Base-by-base conservation (phyloP, 2,797 vertebrate genomes). In the Acropternis orthonyx region DNA sequence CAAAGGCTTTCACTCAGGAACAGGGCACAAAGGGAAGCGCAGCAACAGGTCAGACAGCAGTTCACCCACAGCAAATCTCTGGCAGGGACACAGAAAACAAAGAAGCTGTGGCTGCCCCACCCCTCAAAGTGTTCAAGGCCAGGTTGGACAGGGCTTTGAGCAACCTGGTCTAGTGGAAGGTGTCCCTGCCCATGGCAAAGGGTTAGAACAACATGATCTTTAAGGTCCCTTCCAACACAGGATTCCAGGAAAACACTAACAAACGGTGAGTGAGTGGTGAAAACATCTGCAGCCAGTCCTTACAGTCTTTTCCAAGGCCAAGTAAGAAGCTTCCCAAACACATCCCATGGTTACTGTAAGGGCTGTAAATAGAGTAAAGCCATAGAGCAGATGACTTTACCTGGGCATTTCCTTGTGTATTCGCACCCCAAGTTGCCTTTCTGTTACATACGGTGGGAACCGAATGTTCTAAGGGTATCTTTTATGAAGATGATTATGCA, bases 331-430 rank as follows among this genome's bases (percentile, higher is more conserved):
- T n/a, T 44, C 43, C 67, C 74, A 54, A 71, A 52, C 27, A 26
- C 10, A 7, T 3, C 7, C 63, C 49, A 3, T 1, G 23, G 49
- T 18, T 61, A 7, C 65, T 15, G 6, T 3, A 23, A 36, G 37
- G 51, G 15, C 6, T 71, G 39, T 12, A 36, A 73, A 27, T 12
- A 46, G 3, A 46, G 16, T 4, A 28, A 67, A 77, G 21, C 6
- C 34, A n/a, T 0, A 12, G 14, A 74, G 67, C 22, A 58, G 26
- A 30, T 30, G 12, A 49, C 19, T 71, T 48, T 0, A 81, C 12
- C 12, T 26, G n/a, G 13, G 26, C 1, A 2, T 23, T 49, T 71
- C 68, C 78, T 67, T 0, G 0, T 16, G 51, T 16, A 26, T 22
- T 72, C 63, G 19, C 2, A 2, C 7, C 21, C 46, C 2, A 8